Evolutionary conservation across 1,140 invertebrate species (phyloP).

Genomic region (Antheraea mylitta): DNA sequence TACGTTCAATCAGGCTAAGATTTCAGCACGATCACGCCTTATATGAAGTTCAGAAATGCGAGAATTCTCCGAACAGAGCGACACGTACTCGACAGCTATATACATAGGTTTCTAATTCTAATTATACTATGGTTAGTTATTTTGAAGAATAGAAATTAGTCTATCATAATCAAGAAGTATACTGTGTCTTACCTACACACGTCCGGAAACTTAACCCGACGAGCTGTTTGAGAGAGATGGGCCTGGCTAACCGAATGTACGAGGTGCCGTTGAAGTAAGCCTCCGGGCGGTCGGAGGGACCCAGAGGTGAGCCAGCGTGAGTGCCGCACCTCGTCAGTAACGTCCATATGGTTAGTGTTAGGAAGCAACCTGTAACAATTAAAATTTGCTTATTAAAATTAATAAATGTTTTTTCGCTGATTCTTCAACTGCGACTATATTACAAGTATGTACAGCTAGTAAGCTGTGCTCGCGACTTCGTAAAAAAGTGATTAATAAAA

Average conservation of each 20-base stretch:
- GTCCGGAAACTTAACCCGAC: conserved; percentile 90
- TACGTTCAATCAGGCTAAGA: too few relatives aligned
- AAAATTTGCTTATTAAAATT: background rate
- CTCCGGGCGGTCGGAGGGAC: conserved; percentile 82
- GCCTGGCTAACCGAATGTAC: conserved; percentile 83
- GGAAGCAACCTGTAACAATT: conserved; percentile 45
- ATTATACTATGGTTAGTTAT: background rate
- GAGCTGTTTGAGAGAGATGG: conserved; percentile 86
- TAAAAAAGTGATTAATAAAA: too few relatives aligned
- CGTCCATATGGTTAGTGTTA: conserved; percentile 26
- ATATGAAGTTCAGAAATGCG: too few relatives aligned
- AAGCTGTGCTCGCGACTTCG: too few relatives aligned
- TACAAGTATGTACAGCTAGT: too few relatives aligned
- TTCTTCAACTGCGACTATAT: too few relatives aligned
- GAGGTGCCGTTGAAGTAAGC: conserved; percentile 90
- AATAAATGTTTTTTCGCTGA: too few relatives aligned
- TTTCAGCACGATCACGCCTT: too few relatives aligned
- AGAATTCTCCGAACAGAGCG: too few relatives aligned
- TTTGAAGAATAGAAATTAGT: too few relatives aligned
- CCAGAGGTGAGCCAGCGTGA: conserved; percentile 79
- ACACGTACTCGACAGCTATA: too few relatives aligned
- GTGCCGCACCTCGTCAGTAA: conserved; percentile 33
- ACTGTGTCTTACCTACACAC: conserved; percentile 81
- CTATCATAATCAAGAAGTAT: background rate
- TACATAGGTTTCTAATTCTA: background rate